Evolutionary conservation across 2,888 invertebrate genomes (phyloP).

Genomic region (Bedellia somnulentella): DNA sequence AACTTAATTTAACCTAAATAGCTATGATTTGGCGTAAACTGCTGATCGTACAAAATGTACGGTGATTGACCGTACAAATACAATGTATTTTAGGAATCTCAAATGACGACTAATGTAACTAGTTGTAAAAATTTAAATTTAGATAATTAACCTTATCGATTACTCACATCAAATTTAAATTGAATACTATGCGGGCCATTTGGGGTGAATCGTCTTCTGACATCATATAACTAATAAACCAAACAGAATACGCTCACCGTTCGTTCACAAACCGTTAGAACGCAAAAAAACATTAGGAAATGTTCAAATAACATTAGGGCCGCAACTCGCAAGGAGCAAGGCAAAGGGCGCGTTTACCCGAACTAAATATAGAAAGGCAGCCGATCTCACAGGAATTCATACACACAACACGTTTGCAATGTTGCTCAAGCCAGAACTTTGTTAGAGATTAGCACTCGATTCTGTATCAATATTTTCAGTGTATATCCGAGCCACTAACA

Average conservation of each 20-base stretch:
- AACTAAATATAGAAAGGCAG: conserved; percentile 43
- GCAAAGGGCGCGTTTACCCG: conserved; percentile 23
- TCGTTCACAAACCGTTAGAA: neutral
- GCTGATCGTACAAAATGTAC: too few relatives aligned
- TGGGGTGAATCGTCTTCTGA: neutral
- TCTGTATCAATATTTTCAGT: conserved; percentile 4
- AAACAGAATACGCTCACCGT: neutral
- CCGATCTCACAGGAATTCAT: conserved; percentile 23
- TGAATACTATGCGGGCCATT: neutral
- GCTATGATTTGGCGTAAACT: too few relatives aligned
- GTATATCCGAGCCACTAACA: too few relatives aligned
- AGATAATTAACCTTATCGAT: too few relatives aligned
- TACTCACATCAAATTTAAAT: too few relatives aligned
- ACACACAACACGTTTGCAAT: conserved; percentile 27
- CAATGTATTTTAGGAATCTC: too few relatives aligned
- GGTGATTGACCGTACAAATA: too few relatives aligned
- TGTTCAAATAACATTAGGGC: conserved; percentile 15
- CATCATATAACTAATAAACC: conserved; percentile 1
- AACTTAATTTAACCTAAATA: too few relatives aligned
- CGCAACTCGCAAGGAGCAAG: conserved; percentile 16
- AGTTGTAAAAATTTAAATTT: too few relatives aligned
- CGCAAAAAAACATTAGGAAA: conserved; percentile 6
- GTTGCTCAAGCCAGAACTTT: conserved; percentile 13
- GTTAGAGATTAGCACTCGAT: too few relatives aligned
- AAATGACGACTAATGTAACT: too few relatives aligned